These are phyloP conservation scores for Megalurothrips usitatus DNA, from an alignment of 2,888 invertebrate genomes.

Conservation along the genomic window DNA sequence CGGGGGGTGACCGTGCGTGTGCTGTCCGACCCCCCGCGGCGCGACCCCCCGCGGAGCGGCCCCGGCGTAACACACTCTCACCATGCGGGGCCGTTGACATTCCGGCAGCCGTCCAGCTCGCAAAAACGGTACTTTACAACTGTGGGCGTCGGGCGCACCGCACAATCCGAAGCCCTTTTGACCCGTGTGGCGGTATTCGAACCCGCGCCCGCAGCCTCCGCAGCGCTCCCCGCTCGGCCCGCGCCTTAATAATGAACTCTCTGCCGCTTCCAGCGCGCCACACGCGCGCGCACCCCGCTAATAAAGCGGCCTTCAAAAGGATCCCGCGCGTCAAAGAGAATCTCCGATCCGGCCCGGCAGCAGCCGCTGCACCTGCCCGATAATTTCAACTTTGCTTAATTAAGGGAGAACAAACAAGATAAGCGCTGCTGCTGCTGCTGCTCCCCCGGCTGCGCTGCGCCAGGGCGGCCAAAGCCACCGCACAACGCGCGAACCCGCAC, in stretches of 20 bases:
- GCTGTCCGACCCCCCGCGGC: too few relatives aligned
- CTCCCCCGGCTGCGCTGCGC: too few relatives aligned
- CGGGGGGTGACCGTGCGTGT: too few relatives aligned
- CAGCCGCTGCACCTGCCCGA: slow-evolving; percentile 2
- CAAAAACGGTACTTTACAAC: too few relatives aligned
- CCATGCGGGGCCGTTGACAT: neutral
- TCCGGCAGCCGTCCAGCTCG: too few relatives aligned
- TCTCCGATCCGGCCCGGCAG: neutral
- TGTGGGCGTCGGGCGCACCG: too few relatives aligned
- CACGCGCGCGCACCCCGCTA: neutral
- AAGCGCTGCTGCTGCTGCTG: too few relatives aligned
- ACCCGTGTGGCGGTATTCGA: too few relatives aligned
- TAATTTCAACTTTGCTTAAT: slow-evolving; percentile 7
- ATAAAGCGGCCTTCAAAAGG: neutral
- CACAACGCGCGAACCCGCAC: neutral
- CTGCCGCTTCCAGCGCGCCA: neutral
- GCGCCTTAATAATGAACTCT: neutral
- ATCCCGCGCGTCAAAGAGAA: neutral
- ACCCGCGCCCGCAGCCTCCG: too few relatives aligned
- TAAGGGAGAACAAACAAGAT: neutral
- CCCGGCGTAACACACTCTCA: too few relatives aligned
- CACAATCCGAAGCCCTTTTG: too few relatives aligned
- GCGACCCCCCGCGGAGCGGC: too few relatives aligned
- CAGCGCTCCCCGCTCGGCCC: neutral
- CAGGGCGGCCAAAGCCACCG: neutral